These are phyloP conservation scores for Strigamia crassipes DNA, from an alignment of 2,888 invertebrate genomes.

Conservation along the genomic window DNA sequence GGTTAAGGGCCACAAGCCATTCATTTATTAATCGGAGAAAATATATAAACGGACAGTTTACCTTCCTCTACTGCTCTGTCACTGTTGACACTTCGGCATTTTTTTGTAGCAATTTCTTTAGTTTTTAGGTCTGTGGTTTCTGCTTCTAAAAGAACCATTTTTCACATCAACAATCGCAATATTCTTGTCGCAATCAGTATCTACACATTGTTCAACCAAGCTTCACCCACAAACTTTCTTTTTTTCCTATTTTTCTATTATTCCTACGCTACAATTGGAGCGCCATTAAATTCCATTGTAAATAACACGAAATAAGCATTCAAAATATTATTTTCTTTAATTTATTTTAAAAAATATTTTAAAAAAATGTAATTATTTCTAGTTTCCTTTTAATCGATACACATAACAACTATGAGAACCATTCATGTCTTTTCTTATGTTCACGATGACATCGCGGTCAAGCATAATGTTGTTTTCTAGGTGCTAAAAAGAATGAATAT, in stretches of 20 bases:
- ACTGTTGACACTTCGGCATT: not conserved
- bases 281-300: too few relatives aligned
- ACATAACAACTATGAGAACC: slow-evolving; percentile 43
- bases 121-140: too few relatives aligned
- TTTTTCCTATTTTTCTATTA: too few relatives aligned
- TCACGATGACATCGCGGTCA: slow-evolving; percentile 42
- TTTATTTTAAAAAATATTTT: not conserved
- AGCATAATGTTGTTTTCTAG: slow-evolving; percentile 45
- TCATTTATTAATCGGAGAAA: too few relatives aligned
- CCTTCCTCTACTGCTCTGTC: not conserved
- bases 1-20: too few relatives aligned
- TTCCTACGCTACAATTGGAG: too few relatives aligned
- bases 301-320: too few relatives aligned
- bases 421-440: slow-evolving; percentile 44
- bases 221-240: too few relatives aligned
- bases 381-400: slow-evolving; percentile 15
- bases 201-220: too few relatives aligned
- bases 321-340: too few relatives aligned
- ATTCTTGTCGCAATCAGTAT: too few relatives aligned
- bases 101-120: not conserved
- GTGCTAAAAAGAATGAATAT: slow-evolving; percentile 11
- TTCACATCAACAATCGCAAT: not conserved
- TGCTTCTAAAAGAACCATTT: slow-evolving; percentile 5
- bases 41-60: not conserved
- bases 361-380: not conserved